phyloP scores from a whole-genome alignment of 2,113 vertebrate genomes.

The Mobula hypostoma region DNA sequence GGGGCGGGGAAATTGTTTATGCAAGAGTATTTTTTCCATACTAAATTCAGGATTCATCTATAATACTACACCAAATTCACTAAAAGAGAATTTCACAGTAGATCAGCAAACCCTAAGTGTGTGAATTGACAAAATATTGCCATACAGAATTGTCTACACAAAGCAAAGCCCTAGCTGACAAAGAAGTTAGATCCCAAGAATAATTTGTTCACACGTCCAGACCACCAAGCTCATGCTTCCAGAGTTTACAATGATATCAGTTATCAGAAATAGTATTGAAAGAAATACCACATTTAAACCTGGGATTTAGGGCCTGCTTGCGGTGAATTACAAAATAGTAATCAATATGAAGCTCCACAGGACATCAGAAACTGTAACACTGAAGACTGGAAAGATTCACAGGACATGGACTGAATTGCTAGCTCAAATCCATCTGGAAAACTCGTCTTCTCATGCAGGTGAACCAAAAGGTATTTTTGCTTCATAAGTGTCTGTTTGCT shows the following conservation, averaged over 20 bases:
- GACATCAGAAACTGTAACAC: not conserved
- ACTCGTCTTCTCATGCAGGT: not conserved
- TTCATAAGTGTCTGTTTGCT: not conserved
- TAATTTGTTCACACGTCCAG: not conserved
- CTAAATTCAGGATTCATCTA: not conserved
- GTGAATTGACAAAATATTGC: not conserved
- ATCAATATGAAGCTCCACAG: not conserved
- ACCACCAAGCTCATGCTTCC: not conserved
- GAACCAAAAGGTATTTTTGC: not conserved
- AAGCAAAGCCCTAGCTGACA: too few relatives aligned
- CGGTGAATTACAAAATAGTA: not conserved
- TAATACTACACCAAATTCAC: not conserved
- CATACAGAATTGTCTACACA: too few relatives aligned
- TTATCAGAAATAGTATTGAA: not conserved
- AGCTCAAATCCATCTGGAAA: not conserved
- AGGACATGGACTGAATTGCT: not conserved
- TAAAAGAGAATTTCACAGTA: not conserved
- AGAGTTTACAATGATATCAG: not conserved
- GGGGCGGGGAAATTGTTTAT: too few relatives aligned
- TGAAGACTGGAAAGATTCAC: not conserved
- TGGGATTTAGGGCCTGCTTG: not conserved
- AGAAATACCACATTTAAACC: not conserved
- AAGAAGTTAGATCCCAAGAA: not conserved
- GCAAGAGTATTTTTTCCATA: too few relatives aligned
- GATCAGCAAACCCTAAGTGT: not conserved